Conservation (phyloP, 2,888 invertebrate species). For the Plutella xylostella region DNA sequence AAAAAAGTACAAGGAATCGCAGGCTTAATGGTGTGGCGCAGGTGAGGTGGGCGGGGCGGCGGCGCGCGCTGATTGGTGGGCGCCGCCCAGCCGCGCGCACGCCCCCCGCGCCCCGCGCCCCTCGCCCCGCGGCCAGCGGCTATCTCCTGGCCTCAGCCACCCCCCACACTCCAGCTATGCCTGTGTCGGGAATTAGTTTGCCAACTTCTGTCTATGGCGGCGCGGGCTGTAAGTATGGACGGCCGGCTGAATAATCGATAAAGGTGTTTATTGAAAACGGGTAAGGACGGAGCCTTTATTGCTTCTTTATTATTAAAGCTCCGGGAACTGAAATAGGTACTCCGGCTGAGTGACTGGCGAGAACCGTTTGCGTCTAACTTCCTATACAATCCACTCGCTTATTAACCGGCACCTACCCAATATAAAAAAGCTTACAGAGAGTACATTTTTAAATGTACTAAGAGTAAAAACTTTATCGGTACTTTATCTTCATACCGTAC, state of each 20-base stretch:
- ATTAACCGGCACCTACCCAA: too few relatives aligned
- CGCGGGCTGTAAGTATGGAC: constrained; percentile 67
- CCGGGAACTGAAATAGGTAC: background rate
- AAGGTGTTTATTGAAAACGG: constrained; percentile 71
- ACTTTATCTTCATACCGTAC: too few relatives aligned
- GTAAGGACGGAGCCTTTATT: constrained; percentile 64
- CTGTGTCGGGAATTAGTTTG: constrained; percentile 70
- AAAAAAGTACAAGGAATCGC: constrained; percentile 63
- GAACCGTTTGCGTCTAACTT: too few relatives aligned
- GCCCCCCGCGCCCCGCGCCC: constrained; percentile 30
- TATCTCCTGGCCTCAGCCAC: constrained; percentile 20
- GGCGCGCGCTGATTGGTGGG: constrained; percentile 61
- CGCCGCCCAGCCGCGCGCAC: constrained; percentile 60
- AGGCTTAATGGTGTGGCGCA: constrained; percentile 65
- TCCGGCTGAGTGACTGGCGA: background rate
- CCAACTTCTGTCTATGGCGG: constrained; percentile 69
- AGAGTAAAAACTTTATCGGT: too few relatives aligned
- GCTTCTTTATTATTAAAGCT: constrained; percentile 54
- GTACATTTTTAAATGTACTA: too few relatives aligned
- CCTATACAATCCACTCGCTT: too few relatives aligned
- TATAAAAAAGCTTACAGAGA: too few relatives aligned
- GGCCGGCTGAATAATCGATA: constrained; percentile 68
- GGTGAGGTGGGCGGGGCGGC: constrained; percentile 64
- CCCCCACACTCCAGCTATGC: constrained; percentile 52
- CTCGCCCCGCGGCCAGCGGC: constrained; percentile 22